Evolutionary conservation across 2,888 invertebrate species (phyloP).

Genomic region (Periphyllus acericola): DNA sequence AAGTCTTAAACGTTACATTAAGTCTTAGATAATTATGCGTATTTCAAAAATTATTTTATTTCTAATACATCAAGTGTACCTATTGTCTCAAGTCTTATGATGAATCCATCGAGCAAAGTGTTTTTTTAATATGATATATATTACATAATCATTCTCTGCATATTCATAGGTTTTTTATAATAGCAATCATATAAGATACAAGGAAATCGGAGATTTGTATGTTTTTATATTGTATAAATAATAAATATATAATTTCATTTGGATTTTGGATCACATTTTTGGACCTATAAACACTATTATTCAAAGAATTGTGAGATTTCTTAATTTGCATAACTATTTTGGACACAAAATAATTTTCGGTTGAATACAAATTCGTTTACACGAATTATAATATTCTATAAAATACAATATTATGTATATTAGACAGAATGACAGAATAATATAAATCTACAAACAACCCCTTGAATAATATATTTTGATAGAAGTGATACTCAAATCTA

Average conservation of each 20-base stretch:
- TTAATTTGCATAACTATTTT: conserved; percentile 1
- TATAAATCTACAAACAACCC: neutral
- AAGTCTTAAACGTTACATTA: too few relatives aligned
- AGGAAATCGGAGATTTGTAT: too few relatives aligned
- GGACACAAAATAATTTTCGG: neutral
- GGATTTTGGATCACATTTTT: too few relatives aligned
- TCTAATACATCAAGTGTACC: too few relatives aligned
- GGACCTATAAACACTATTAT: neutral
- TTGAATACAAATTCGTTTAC: neutral
- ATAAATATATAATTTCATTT: too few relatives aligned
- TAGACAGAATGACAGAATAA: neutral
- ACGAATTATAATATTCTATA: neutral
- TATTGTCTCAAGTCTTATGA: too few relatives aligned
- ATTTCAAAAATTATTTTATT: too few relatives aligned
- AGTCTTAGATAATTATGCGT: too few relatives aligned
- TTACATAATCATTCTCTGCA: too few relatives aligned
- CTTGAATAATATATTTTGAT: neutral
- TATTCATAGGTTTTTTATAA: neutral
- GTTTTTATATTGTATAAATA: too few relatives aligned
- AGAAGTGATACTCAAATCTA: neutral
- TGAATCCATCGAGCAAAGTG: too few relatives aligned
- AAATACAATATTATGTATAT: conserved; percentile 18
- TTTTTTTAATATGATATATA: neutral
- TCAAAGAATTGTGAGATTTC: neutral
- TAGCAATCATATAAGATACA: neutral